Evolutionary conservation across 2,888 invertebrate species (phyloP).

Genomic region (Sarcophaga carnaria): DNA sequence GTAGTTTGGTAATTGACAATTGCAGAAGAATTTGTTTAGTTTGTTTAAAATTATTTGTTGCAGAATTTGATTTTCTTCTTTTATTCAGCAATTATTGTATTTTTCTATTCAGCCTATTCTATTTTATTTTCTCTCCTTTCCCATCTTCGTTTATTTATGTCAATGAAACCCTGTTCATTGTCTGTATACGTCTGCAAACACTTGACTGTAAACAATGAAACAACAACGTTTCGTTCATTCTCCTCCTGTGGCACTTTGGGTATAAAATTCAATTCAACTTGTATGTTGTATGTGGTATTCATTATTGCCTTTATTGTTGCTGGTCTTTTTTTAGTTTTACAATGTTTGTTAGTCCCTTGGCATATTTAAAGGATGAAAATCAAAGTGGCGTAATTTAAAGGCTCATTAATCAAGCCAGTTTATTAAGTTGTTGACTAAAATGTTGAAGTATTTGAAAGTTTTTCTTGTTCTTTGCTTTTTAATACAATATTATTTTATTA

Average conservation of each 20-base stretch:
- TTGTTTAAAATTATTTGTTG: neutral
- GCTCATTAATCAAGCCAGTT: conserved; percentile 78
- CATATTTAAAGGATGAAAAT: conserved; percentile 77
- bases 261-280: neutral
- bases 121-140: conserved; percentile 25
- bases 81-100: conserved; percentile 59
- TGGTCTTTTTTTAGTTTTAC: conserved; percentile 45
- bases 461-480: conserved; percentile 14
- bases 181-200: conserved; percentile 8
- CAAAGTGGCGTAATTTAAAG: conserved; percentile 80
- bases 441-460: conserved; percentile 55
- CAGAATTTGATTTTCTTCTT: conserved; percentile 24
- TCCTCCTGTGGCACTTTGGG: neutral
- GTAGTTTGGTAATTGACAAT: too few species aligned
- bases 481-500: neutral
- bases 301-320: conserved; percentile 67
- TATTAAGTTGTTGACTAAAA: conserved; percentile 67
- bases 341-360: conserved; percentile 56
- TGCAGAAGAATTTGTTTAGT: too few species aligned
- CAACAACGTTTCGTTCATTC: conserved; percentile 9
- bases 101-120: conserved; percentile 48
- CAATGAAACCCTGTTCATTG: conserved; percentile 54
- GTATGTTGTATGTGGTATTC: conserved; percentile 19
- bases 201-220: neutral
- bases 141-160: conserved; percentile 46